phyloP scores from a whole-genome alignment of 2,797 vertebrate species.

The Paratrypauchen microcephalus region DNA sequence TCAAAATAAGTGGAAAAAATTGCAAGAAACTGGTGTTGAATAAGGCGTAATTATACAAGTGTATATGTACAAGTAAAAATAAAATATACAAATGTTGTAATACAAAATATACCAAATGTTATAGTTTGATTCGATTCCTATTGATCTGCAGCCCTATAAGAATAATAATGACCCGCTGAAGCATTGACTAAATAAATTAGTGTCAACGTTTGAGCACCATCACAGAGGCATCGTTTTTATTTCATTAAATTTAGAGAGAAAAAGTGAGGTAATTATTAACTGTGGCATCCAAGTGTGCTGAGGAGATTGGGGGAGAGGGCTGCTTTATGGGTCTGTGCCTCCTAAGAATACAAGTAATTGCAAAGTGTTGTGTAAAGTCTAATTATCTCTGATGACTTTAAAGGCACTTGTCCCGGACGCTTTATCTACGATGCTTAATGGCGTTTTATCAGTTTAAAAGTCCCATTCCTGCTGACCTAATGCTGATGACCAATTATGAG shows the following conservation, averaged over 20 bases:
- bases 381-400: conserved; percentile 60
- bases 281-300: conserved; percentile 43
- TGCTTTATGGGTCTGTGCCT: conserved; percentile 56
- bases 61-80: no score
- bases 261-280: conserved; percentile 57
- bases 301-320: conserved; percentile 54
- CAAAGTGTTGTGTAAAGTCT: conserved; percentile 58
- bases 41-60: no score
- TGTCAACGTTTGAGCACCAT: conserved; percentile 47
- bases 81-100: no score
- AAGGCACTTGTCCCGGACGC: conserved; percentile 35
- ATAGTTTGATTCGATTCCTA: no score
- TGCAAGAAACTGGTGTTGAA: no score
- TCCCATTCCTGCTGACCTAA: conserved; percentile 19
- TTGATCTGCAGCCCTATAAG: no score
- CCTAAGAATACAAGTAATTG: conserved; percentile 62
- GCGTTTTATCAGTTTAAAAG: conserved; percentile 41
- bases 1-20: no score
- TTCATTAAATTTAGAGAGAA: conserved; percentile 63
- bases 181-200: conserved; percentile 74
- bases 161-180: conserved; percentile 55
- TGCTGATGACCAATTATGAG: conserved; percentile 18
- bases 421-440: conserved; percentile 33
- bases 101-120: no score
- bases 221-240: conserved; percentile 64